Evolutionary conservation across 2,797 vertebrate genomes (phyloP), one percentile per base, ranked within the genome.

Genomic region (Petrocephalus schoutedeni): DNA sequence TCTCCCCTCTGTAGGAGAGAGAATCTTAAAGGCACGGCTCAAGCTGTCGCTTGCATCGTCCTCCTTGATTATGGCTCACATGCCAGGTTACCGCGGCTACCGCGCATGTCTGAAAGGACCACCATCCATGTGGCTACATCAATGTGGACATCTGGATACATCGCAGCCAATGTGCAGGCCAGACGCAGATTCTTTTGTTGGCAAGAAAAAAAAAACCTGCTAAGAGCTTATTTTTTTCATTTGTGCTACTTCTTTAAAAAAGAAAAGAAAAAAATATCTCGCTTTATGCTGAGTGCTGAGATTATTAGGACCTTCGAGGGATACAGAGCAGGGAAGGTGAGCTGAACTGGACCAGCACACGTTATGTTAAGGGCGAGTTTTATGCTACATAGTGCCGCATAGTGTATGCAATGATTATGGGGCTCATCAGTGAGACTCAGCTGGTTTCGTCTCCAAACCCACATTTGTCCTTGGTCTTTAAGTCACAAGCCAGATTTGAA

Each of bases 151-250:
- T 83, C 41, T 53, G 80, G 49, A 21, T 53, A 83, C 7, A 19
- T 45, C 10, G 8, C 80, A n/a, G n/a, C 12, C 80, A 49, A 83
- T 83, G 80, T 83, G 49, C 49, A n/a, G 41, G 49, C 80, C 45
- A 83, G 80, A 83, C 80, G 53, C 49, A 14, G n/a, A 83, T 83
- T 83, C 80, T 53, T 83, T 83, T 83, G 80, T 8, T 53, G 45
- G 49, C 21, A 4, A 83, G n/a, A 28, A 49, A 51, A 61, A 5
- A 14, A 61, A 5, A 61, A 51, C 80, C 12, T 83, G 80, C 80
- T 23, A 51, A 53, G 49, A 23, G 19, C 41, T 80, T 49, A 9
- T 49, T 41, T n/a, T 80, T 49, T n/a, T 4, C 7, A 83, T 53
- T 23, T 83, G 49, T 23, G 36, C 49, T 83, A 45, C 71, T 77